phyloP scores from a whole-genome alignment of 2,797 vertebrate genomes.

The Pseudochirops cupreus region DNA sequence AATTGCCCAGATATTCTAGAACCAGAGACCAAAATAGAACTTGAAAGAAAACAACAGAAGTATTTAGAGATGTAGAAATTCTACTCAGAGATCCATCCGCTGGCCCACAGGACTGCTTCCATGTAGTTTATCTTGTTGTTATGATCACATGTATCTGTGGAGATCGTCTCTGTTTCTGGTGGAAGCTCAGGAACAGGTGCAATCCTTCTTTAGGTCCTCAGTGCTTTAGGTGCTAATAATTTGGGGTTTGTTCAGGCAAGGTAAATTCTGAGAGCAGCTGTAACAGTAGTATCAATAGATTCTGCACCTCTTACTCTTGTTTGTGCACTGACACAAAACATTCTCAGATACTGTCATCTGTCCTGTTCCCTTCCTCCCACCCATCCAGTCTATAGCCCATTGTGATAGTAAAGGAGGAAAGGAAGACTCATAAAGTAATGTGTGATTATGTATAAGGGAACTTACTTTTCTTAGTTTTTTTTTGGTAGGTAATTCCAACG shows the following conservation, averaged over 20 bases:
- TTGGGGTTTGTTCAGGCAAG: background rate
- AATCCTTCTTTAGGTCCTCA: background rate
- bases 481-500: slow-evolving; percentile 92
- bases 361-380: background rate
- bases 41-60: background rate
- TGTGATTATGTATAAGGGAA: slow-evolving; percentile 9
- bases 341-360: background rate
- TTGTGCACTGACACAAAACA: background rate
- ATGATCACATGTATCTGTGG: background rate
- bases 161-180: background rate
- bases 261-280: background rate
- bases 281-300: background rate
- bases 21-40: too few species aligned
- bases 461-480: slow-evolving; percentile 61
- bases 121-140: background rate
- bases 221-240: background rate
- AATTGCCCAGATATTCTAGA: too few species aligned
- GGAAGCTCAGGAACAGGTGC: background rate
- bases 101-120: background rate
- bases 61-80: background rate
- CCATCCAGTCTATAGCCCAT: background rate
- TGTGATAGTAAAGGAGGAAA: slow-evolving; percentile 23
- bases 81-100: background rate
- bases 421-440: background rate
- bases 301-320: background rate